Conservation (phyloP, 2,888 invertebrate species). For the Acronicta aceris region DNA sequence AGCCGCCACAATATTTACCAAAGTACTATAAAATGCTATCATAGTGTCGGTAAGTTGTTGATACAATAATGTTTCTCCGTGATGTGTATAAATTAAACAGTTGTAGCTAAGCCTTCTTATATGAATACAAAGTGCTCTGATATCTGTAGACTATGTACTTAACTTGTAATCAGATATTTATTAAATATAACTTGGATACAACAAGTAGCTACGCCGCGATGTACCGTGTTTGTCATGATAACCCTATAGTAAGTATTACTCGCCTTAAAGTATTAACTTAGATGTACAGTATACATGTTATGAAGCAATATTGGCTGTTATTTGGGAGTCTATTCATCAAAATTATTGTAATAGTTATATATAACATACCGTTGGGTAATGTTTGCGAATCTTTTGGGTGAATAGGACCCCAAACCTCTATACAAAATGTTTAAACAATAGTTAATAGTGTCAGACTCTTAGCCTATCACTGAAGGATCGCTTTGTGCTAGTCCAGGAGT, state of each 20-base stretch:
- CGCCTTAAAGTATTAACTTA: constrained; percentile 50
- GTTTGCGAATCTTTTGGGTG: constrained; percentile 10
- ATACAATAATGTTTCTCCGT: constrained; percentile 53
- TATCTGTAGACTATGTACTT: constrained; percentile 82
- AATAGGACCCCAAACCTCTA: constrained; percentile 25
- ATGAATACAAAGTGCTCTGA: constrained; percentile 75
- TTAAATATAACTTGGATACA: constrained; percentile 59
- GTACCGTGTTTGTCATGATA: constrained; percentile 51
- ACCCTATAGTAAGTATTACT: constrained; percentile 43
- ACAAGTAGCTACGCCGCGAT: constrained; percentile 51
- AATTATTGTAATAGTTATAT: background rate
- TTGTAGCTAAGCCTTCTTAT: constrained; percentile 56
- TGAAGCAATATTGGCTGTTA: constrained; percentile 38
- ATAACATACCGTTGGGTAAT: constrained; percentile 4
- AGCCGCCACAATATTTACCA: constrained; percentile 40
- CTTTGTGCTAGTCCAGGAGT: constrained; percentile 27
- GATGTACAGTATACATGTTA: constrained; percentile 52
- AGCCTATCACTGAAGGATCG: constrained; percentile 11
- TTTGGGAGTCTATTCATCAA: constrained; percentile 28
- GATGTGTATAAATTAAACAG: constrained; percentile 48
- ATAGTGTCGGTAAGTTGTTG: constrained; percentile 42
- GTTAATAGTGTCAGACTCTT: constrained; percentile 24
- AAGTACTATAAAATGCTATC: constrained; percentile 52
- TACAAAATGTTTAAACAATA: constrained; percentile 47
- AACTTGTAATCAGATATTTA: constrained; percentile 76